These are phyloP conservation scores for Tyrophagus putrescentiae DNA, from an alignment of 1,140 invertebrate genomes.

Conservation along the genomic window DNA sequence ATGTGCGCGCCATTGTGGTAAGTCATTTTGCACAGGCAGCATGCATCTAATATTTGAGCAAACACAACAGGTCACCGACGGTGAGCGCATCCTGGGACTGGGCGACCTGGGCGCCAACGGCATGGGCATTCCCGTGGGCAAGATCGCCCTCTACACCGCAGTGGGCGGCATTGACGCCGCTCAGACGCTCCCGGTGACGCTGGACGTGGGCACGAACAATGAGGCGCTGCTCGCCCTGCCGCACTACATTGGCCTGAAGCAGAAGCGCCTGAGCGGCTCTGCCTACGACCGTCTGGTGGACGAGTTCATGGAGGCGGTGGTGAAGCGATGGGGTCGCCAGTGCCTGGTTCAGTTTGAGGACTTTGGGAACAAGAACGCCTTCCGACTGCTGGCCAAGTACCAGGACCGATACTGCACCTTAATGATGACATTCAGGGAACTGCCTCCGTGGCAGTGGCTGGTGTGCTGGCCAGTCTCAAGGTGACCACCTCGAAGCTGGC, in stretches of 20 bases:
- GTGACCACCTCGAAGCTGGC: slow-evolving; percentile 58
- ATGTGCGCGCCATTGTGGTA: slow-evolving; percentile 79
- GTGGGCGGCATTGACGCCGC: slow-evolving; percentile 83
- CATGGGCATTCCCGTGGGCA: slow-evolving; percentile 90
- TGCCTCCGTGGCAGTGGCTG: slow-evolving; percentile 77
- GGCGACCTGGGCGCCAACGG: slow-evolving; percentile 87
- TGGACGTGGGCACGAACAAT: slow-evolving; percentile 87
- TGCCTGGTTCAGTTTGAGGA: slow-evolving; percentile 73
- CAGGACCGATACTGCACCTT: slow-evolving; percentile 69
- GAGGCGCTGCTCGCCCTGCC: slow-evolving; percentile 73
- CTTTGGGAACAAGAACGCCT: slow-evolving; percentile 85
- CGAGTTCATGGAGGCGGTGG: slow-evolving; percentile 92
- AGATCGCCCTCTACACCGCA: slow-evolving; percentile 78
- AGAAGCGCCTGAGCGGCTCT: slow-evolving; percentile 63
- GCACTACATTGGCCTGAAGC: slow-evolving; percentile 80
- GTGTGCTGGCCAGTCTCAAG: slow-evolving; percentile 61
- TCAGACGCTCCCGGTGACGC: slow-evolving; percentile 72
- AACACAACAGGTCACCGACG: slow-evolving; percentile 90
- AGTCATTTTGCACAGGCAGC: neutral
- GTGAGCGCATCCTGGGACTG: slow-evolving; percentile 79
- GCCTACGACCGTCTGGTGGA: slow-evolving; percentile 90
- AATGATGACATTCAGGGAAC: slow-evolving; percentile 93
- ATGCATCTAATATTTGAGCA: slow-evolving; percentile 47
- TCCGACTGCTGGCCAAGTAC: slow-evolving; percentile 75
- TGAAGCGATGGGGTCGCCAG: slow-evolving; percentile 46